Conservation (phyloP, 2,888 invertebrate genomes). For the Gryllus longicercus region DNA sequence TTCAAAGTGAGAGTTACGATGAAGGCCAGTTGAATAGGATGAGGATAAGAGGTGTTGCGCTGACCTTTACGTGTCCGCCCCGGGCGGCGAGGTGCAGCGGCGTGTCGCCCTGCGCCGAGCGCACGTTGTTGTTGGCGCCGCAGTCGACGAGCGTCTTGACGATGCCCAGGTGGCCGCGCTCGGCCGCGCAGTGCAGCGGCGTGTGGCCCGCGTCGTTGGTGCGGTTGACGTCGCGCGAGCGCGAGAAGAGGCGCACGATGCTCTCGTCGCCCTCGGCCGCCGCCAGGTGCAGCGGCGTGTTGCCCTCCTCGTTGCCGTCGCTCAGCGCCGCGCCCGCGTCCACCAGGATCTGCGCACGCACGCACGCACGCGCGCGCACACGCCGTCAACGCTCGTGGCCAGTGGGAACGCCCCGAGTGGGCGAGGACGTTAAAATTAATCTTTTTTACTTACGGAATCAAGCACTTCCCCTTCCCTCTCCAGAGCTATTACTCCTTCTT, state of each 20-base stretch:
- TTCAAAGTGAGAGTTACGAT: too few relatives aligned
- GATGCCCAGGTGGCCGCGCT: not conserved
- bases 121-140: not conserved
- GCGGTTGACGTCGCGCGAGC: not conserved
- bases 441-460: too few relatives aligned
- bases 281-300: not conserved
- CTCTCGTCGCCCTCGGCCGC: slow-evolving; percentile 1
- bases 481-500: too few relatives aligned
- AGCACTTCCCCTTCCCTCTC: too few relatives aligned
- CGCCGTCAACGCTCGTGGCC: too few relatives aligned
- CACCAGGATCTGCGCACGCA: not conserved
- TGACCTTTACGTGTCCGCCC: not conserved
- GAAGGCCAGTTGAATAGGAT: too few relatives aligned
- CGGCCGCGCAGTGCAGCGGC: not conserved
- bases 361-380: too few relatives aligned
- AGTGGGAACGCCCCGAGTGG: too few relatives aligned
- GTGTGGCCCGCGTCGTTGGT: slow-evolving; percentile 1
- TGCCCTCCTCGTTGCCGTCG: not conserved
- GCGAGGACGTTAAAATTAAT: too few relatives aligned
- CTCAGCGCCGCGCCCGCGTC: not conserved
- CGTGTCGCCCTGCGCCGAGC: not conserved
- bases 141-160: slow-evolving; percentile 6
- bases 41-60: too few relatives aligned
- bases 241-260: slow-evolving; percentile 6
- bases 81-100: not conserved